phyloP scores from a whole-genome alignment of 2,888 invertebrate genomes.

The Heteromyza rotundicornis region DNA sequence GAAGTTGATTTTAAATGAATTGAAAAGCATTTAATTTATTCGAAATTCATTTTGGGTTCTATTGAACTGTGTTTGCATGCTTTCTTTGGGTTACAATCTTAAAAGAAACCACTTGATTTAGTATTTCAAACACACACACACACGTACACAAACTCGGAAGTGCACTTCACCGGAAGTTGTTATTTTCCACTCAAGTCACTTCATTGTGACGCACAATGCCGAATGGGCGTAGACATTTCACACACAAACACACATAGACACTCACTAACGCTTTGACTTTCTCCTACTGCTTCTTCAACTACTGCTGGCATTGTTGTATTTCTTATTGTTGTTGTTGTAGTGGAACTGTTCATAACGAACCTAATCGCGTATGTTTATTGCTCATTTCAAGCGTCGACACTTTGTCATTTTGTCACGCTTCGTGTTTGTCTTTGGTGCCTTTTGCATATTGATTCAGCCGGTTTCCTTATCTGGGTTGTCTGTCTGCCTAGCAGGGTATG shows the following conservation, averaged over 20 bases:
- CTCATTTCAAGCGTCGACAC: constrained; percentile 47
- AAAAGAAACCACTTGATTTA: background rate
- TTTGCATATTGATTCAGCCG: constrained; percentile 47
- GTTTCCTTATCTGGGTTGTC: too few species aligned
- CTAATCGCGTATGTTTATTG: constrained; percentile 61
- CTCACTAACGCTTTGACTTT: background rate
- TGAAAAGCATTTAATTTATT: too few species aligned
- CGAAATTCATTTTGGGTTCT: too few species aligned
- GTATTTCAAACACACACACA: background rate
- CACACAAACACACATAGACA: background rate
- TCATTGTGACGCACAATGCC: background rate
- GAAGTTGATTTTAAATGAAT: too few species aligned
- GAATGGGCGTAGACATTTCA: background rate
- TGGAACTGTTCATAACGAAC: constrained; percentile 52
- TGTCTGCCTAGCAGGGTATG: too few species aligned
- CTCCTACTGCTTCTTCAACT: too few species aligned
- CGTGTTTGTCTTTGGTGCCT: constrained; percentile 36
- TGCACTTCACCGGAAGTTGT: background rate
- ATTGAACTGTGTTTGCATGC: too few species aligned
- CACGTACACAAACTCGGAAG: background rate
- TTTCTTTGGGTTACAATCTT: too few species aligned
- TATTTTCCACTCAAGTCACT: constrained; percentile 4
- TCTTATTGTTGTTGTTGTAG: too few species aligned
- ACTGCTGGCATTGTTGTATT: too few species aligned
- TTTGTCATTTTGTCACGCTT: constrained; percentile 52